Evolutionary conservation across 2,797 vertebrate species (phyloP), one percentile per base, ranked within the genome.

Genomic region (Microhierax caerulescens): DNA sequence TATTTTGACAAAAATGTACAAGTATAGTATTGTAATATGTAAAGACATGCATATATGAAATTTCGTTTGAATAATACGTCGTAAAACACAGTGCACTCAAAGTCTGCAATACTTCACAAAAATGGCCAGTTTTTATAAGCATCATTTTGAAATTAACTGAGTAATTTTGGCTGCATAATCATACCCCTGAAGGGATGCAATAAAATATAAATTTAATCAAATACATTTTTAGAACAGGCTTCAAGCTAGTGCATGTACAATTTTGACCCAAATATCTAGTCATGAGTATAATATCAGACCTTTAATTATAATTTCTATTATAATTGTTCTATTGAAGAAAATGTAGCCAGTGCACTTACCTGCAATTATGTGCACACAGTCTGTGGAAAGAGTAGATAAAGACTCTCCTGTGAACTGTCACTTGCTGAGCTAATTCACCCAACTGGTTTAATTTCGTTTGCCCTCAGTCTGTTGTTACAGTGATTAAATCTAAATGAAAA

Each of bases 261-360:
- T 82, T 94, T 86, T 94, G 97, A 97, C 86, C 85, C 87, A 97
- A 96, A 95, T 96, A 95, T 75, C 84, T 95, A 97, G 83, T 96
- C 84, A 94, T 79, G 86, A 93, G 73, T 83, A 94, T 88, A 93
- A 87, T 92, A 84, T 73, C 68, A 93, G 60, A 76, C 88, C 68
- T 97, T 97, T 94, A 94, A 93, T 96, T 96, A 92, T 91, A 89
- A 95, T 91, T 97, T 93, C 73, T 88, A 94, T 88, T 94, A 80
- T 92, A 97, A 95, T 61, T 91, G 48, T 96, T 81, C 86, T 95
- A 77, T 72, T 95, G 90, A 97, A 95, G 90, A 94, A 97, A 96
- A 94, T 45, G 53, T 56, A 96, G 94, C 41, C 91, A 76, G 43
- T 92, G 68, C 60, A 85, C 63, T 96, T 96, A 90, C 94, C 90